Base-by-base conservation (phyloP, 2,888 invertebrate species). In the Cephus spinipes region DNA sequence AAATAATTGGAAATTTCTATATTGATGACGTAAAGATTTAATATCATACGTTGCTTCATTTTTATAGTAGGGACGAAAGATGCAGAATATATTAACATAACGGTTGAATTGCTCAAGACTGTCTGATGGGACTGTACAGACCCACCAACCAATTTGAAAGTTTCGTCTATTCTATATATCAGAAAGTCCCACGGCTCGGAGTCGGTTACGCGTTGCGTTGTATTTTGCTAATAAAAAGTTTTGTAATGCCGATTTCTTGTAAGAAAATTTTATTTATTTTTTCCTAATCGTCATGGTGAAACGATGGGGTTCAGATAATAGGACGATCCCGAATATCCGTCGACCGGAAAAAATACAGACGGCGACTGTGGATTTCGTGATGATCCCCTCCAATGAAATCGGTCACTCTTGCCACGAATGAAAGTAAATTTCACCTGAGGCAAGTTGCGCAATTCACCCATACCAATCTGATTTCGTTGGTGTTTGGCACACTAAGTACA, bases 351-450 rank as follows among this genome's bases (percentile, higher is more conserved):
- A 9, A 23, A 23, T 23, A 23, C 23, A 3, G 55, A 55, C 23
- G 55, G 2, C 55, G 23, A 23, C 9, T 1, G 55, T 55, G 23
- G 15, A 55, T 55, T 55, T 55, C 55, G 55, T 23, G 55, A 55
- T 2, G 2, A 23, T 0, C 6, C 40, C 6, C 6, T 2, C 40
- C 40, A 40, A 40, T 15, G 40, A 40, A 55, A 74, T n/a, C n/a
- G 30, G 36, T 32, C 68, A 69, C 34, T 82, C 77, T 77, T 73
- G 55, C 73, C 68, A 79, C 68, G 80, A 83, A 86, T 80, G 85
- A 87, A 88, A 88, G 87, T 87, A 81, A 86, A 87, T 86, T 87
- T 87, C 84, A 87, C 87, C 76, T 81, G 83, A 77, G 80, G 76
- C 35, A 34, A 23, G 12, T 76, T 79, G 71, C 74, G 79, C 69